Evolutionary conservation across 2,113 vertebrate species (phyloP), one percentile per base, ranked within the genome.

Genomic region (Cryptomyrus ogoouensis): DNA sequence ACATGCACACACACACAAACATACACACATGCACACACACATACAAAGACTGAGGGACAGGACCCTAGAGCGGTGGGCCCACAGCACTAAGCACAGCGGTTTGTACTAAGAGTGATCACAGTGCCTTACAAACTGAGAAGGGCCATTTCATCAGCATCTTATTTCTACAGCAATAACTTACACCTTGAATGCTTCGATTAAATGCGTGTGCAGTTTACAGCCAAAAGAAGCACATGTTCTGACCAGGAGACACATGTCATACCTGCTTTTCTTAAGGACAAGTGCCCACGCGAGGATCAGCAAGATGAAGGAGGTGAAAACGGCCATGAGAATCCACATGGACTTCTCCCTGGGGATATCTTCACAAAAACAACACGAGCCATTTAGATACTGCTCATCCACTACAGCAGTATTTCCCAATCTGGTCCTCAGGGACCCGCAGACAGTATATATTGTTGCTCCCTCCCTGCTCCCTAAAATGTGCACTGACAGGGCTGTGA

Each of bases 191-290:
- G 39, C 39, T 42, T 39, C 44, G 17, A 42, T 42, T 44, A 44
- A 21, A 42, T 44, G 15, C 21, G 31, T 21, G 31, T 80, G 35
- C 44, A 84, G 83, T 17, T 84, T 10, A 47, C 10, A 24, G 39
- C 19, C 83, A 47, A 46, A 47, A 3, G 7, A 83, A 83, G 42
- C 21, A 24, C 17, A 13, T 74, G 24, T 47, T 44, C 10, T 87
- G 85, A 47, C 27, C 1, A 0, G 49, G n/a, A 88, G 49, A 88
- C 87, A 62, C 31, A 84, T 21, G 17, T 92, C 95, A 92, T 96
- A 98, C 98, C 92, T 92, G 94, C 96, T 97, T 88, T 96, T 95
- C 93, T 97, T 99, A 74, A 96, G 90, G 91, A 95, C 90, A 93
- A 98, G 91, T 89, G 95, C 93, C 92, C 94, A 96, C 89, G 96